These are phyloP conservation scores for Gymnocephalus cernua DNA, from an alignment of 2,113 vertebrate species.

Conservation along the genomic window DNA sequence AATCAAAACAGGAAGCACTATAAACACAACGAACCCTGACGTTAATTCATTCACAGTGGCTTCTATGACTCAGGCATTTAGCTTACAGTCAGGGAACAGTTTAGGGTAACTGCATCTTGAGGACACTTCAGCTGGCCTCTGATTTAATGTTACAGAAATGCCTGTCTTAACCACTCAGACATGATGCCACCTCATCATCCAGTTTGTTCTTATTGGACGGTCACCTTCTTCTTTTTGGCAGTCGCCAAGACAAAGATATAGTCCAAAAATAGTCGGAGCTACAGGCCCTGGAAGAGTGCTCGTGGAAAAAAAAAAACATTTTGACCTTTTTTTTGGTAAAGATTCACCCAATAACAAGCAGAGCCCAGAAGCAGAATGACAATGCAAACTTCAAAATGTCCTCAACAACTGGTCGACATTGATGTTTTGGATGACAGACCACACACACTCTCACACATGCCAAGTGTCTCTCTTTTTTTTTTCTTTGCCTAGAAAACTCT, in stretches of 20 bases:
- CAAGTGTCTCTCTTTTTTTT: not conserved
- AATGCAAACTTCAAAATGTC: constrained; percentile 48
- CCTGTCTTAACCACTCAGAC: constrained; percentile 24
- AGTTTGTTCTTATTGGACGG: constrained; percentile 51
- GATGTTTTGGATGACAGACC: constrained; percentile 31
- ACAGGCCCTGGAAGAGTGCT: constrained; percentile 47
- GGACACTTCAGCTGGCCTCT: constrained; percentile 28
- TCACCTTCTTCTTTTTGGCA: constrained; percentile 67
- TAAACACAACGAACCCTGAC: not conserved
- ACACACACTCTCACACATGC: not conserved
- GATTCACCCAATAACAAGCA: constrained; percentile 52
- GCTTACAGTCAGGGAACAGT: not conserved
- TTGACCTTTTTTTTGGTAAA: constrained; percentile 65
- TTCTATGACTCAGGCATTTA: not conserved
- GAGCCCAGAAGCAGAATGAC: constrained; percentile 57
- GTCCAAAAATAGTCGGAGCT: constrained; percentile 68
- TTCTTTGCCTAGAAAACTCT: constrained; percentile 1
- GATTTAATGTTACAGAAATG: constrained; percentile 21
- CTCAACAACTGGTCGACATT: constrained; percentile 20
- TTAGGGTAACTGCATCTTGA: not conserved
- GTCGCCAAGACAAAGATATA: constrained; percentile 63
- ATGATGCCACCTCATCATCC: constrained; percentile 48
- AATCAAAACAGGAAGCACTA: not conserved
- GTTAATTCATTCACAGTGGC: not conserved
- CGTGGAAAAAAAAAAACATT: constrained; percentile 31